Evolutionary conservation across 2,797 vertebrate species (phyloP).

Genomic region (Danio albolineatus): DNA sequence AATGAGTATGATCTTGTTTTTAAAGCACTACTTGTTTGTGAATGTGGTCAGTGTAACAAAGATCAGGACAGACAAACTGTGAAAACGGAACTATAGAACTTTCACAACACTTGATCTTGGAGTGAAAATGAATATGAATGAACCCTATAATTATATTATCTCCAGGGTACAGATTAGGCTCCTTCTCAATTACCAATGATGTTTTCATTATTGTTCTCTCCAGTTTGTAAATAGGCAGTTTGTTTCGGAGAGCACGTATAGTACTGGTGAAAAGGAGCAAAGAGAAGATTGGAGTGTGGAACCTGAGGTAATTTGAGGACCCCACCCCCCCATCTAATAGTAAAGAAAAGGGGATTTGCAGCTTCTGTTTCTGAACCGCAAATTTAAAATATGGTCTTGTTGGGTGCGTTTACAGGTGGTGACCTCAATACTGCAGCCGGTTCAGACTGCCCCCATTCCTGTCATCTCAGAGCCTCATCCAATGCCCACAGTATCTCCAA

Average conservation of each 20-base stretch:
- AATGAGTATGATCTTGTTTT: too few species aligned
- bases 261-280: slow-evolving; percentile 91
- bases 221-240: slow-evolving; percentile 99
- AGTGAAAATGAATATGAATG: not conserved
- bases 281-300: slow-evolving; percentile 90
- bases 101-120: not conserved
- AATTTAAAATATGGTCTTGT: not conserved
- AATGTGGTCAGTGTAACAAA: too few species aligned
- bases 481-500: slow-evolving; percentile 80
- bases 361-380: not conserved
- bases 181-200: not conserved
- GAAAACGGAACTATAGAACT: too few species aligned
- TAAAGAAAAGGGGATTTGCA: not conserved
- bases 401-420: slow-evolving; percentile 77
- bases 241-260: slow-evolving; percentile 94
- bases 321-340: too few species aligned
- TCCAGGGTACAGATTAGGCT: not conserved
- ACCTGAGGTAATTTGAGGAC: slow-evolving; percentile 12
- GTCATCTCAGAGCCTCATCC: slow-evolving; percentile 84
- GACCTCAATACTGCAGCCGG: slow-evolving; percentile 81
- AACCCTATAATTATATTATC: not conserved
- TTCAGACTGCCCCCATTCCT: slow-evolving; percentile 76
- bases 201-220: slow-evolving; percentile 20
- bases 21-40: not conserved
- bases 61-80: too few species aligned